Percentiles rank a stretch among this genome's conserved stretches.
These are phyloP conservation scores for Ceratosolen solmsi DNA, from an alignment of 1,140 invertebrate species.

Conservation along the genomic window DNA sequence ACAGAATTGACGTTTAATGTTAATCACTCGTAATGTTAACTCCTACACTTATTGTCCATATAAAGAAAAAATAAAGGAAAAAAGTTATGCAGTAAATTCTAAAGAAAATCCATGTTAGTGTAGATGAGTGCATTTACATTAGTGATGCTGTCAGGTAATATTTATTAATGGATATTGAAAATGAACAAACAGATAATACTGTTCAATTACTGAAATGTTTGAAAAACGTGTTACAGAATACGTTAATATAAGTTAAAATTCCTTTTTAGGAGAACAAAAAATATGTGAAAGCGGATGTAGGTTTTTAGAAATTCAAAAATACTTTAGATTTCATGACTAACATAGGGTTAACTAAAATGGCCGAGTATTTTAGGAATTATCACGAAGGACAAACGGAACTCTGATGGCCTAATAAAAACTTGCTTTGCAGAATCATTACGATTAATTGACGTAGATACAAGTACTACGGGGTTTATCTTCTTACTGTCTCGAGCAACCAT, in stretches of 20 bases:
- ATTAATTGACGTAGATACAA: conserved; percentile 7
- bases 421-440: not conserved
- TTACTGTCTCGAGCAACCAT: not conserved
- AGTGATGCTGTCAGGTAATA: not conserved
- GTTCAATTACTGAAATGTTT: not conserved
- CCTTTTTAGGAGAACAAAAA: not conserved
- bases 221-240: not conserved
- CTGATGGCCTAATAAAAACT: not conserved
- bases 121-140: not conserved
- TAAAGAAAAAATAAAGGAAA: too few species aligned
- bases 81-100: too few species aligned
- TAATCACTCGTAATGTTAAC: too few species aligned
- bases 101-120: too few species aligned
- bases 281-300: not conserved
- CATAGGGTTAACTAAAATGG: not conserved
- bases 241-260: not conserved
- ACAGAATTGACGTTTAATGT: too few species aligned
- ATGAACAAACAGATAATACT: not conserved
- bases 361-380: not conserved
- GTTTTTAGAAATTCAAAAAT: not conserved
- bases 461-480: conserved; percentile 1
- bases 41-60: too few species aligned
- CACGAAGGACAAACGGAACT: not conserved
- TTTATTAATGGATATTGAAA: not conserved
- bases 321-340: not conserved